Evolutionary conservation across 1,140 invertebrate genomes (phyloP).

Genomic region (Coptotermes formosanus): DNA sequence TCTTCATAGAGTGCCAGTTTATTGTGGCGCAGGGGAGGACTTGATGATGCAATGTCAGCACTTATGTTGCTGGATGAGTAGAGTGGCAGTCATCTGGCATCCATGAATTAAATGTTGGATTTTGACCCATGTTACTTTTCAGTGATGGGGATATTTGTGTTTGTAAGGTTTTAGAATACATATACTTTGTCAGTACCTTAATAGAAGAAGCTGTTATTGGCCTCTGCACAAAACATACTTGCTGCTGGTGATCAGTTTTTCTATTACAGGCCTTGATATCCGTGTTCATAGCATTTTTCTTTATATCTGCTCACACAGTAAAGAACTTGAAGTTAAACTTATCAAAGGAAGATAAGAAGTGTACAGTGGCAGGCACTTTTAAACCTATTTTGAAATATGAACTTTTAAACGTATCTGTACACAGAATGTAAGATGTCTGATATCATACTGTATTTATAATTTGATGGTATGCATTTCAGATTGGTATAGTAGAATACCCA

Average conservation of each 20-base stretch:
- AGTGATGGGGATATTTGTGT: neutral
- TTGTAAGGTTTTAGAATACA: neutral
- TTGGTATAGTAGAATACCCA: neutral
- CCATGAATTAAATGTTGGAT: neutral
- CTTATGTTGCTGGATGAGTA: neutral
- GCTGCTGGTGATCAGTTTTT: neutral
- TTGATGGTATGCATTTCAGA: neutral
- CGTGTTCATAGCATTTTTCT: neutral
- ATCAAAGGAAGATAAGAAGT: neutral
- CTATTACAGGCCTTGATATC: neutral
- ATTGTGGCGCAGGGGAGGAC: slow-evolving; percentile 3
- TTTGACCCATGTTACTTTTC: slow-evolving; percentile 4
- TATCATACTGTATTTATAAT: neutral
- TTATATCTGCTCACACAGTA: neutral
- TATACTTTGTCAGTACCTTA: slow-evolving; percentile 16
- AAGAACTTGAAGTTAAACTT: neutral
- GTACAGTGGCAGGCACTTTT: neutral
- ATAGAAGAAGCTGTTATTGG: neutral
- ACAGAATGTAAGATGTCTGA: neutral
- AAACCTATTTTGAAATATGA: too few relatives aligned
- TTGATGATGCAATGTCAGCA: slow-evolving; percentile 5
- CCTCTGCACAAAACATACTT: neutral
- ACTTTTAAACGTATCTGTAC: too few relatives aligned
- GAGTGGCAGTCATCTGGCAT: slow-evolving; percentile 12
- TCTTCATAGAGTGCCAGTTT: slow-evolving; percentile 15